Base-by-base conservation (phyloP, 2,888 invertebrate species). In the Pseudoips prasinana region DNA sequence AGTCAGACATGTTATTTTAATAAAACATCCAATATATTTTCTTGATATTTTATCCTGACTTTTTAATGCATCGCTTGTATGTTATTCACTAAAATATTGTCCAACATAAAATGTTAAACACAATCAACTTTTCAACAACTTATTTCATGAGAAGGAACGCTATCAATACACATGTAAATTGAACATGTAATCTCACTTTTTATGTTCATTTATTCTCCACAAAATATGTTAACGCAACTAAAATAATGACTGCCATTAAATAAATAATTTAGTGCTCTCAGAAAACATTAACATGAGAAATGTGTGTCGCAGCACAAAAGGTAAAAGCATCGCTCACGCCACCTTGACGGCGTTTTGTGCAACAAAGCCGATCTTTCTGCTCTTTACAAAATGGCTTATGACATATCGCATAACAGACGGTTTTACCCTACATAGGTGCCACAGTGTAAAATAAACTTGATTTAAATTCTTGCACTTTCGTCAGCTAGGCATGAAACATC, bases 281-380 rank as follows among this genome's bases (percentile, higher is more conserved):
- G 64, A 63, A 63, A 51, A 53, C 48, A 61, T 63, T 57, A 59
- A 61, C 52, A 51, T 57, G 59, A 64, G 57, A 57, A 59, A 63
- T 58, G 65, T 61, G 42, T 50, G 39, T 41, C 43, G 40, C 44
- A 40, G 48, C 47, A 69, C 64, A 64, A 65, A 60, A 56, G 58
- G 53, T 42, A 52, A 47, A 57, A 58, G 56, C 66, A 69, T 67
- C 66, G 59, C 53, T 67, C 64, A 63, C 59, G 65, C 60, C 65
- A 64, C 62, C 60, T 64, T 64, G 58, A 62, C 65, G 58, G 45
- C 60, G 65, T 61, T 63, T 66, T 64, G 48, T 54, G 58, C 65
- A 63, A 70, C 70, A 71, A 69, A 66, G 58, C 56, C 58, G 52
- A 54, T 58, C 60, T 64, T 66, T 59, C 60, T 56, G 46, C 55